These are phyloP conservation scores for Fragum fragum DNA, from an alignment of 2,888 invertebrate species.

Conservation along the genomic window DNA sequence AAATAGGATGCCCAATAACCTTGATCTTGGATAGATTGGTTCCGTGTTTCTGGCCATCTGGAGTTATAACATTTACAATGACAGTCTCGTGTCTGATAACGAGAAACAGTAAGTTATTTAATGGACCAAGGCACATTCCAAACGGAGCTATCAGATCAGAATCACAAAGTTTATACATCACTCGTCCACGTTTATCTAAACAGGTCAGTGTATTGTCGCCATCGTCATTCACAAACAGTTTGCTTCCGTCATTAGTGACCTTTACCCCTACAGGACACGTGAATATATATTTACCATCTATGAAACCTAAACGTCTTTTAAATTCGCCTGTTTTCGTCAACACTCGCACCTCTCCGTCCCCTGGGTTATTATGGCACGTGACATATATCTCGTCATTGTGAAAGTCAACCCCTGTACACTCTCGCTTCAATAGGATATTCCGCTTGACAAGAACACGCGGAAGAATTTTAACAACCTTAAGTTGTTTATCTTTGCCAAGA, in stretches of 20 bases:
- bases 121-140: not conserved
- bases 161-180: not conserved
- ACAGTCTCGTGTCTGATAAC: not conserved
- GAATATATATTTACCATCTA: not conserved
- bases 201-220: not conserved
- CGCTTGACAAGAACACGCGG: not conserved
- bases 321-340: not conserved
- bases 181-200: not conserved
- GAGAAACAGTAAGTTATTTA: not conserved
- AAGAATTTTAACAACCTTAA: not conserved
- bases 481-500: not conserved
- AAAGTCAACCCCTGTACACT: constrained; percentile 3
- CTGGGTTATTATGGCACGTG: constrained; percentile 7
- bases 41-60: not conserved
- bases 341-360: not conserved
- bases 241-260: not conserved
- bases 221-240: not conserved
- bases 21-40: not conserved
- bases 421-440: not conserved
- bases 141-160: not conserved
- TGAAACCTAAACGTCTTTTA: not conserved
- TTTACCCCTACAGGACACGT: not conserved
- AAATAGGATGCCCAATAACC: not conserved
- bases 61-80: not conserved
- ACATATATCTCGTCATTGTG: constrained; percentile 2